phyloP scores from a whole-genome alignment of 2,797 vertebrate genomes.

The Caiman crocodilus region DNA sequence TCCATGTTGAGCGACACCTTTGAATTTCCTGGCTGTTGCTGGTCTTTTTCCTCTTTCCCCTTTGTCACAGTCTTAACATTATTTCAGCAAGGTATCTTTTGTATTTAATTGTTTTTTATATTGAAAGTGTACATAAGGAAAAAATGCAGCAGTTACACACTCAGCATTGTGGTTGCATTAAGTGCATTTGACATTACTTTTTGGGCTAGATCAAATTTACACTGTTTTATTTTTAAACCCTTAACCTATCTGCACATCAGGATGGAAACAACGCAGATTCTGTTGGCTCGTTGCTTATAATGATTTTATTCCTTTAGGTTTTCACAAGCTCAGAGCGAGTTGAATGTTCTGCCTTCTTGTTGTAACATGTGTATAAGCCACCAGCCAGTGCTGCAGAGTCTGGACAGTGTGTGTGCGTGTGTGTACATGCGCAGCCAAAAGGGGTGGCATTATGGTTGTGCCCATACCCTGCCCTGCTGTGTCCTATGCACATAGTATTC shows the following conservation, averaged over 20 bases:
- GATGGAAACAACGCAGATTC: no score
- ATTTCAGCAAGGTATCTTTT: slow-evolving; percentile 54
- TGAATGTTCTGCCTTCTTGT: neutral
- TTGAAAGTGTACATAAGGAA: slow-evolving; percentile 3
- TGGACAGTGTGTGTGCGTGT: rapidly evolving
- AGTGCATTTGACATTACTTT: slow-evolving; percentile 29
- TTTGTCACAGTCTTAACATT: slow-evolving; percentile 51
- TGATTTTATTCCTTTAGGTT: neutral
- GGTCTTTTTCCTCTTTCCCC: neutral
- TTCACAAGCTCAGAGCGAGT: neutral
- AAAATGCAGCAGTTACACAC: slow-evolving; percentile 14
- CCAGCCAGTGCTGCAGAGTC: neutral
- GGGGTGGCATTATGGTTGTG: neutral
- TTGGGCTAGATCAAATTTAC: slow-evolving; percentile 72
- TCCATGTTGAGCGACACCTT: rapidly evolving
- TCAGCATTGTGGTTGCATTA: slow-evolving; percentile 5
- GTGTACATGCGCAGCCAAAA: rapidly evolving
- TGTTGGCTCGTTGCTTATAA: neutral
- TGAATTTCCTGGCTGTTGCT: neutral
- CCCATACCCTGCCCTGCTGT: neutral
- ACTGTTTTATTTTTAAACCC: neutral
- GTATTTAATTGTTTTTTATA: slow-evolving; percentile 27
- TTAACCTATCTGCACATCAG: neutral
- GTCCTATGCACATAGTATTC: neutral
- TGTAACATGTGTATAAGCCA: neutral